Evolutionary conservation across 2,797 vertebrate genomes (phyloP).

Genomic region (Eulemur rubriventer): DNA sequence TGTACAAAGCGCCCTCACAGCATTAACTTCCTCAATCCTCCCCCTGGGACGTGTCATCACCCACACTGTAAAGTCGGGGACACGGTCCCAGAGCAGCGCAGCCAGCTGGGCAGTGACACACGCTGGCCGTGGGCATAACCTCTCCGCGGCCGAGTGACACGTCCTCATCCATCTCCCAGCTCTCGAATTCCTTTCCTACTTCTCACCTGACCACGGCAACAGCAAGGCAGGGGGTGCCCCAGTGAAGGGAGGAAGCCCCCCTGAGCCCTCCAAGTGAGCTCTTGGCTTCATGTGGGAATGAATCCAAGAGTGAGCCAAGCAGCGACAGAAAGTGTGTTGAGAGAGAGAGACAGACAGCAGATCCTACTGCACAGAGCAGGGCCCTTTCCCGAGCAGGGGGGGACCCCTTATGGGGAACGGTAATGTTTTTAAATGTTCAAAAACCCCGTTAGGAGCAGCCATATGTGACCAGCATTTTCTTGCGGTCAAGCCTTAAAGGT

Average conservation of each 20-base stretch:
- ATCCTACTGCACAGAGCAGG: not conserved
- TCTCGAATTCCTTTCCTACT: not conserved
- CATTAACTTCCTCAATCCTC: too few species aligned
- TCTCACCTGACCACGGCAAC: rapidly evolving
- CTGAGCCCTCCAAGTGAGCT: not conserved
- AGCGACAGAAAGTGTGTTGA: not conserved
- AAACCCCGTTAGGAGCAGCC: not conserved
- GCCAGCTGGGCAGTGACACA: not conserved
- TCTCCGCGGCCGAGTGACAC: rapidly evolving
- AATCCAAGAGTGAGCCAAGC: not conserved
- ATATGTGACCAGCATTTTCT: not conserved
- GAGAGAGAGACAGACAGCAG: not conserved
- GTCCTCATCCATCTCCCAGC: not conserved
- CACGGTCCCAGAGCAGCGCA: not conserved
- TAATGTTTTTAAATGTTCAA: not conserved
- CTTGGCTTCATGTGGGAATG: not conserved
- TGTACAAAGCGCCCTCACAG: rapidly evolving
- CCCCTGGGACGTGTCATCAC: rapidly evolving
- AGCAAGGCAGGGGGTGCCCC: not conserved
- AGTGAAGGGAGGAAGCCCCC: not conserved
- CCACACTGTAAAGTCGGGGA: not conserved
- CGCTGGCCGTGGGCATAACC: not conserved
- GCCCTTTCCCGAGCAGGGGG: not conserved
- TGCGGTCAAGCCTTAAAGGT: not conserved
- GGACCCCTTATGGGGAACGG: not conserved